Evolutionary conservation across 2,113 vertebrate genomes (phyloP).

Genomic region (Rhea pennata): DNA sequence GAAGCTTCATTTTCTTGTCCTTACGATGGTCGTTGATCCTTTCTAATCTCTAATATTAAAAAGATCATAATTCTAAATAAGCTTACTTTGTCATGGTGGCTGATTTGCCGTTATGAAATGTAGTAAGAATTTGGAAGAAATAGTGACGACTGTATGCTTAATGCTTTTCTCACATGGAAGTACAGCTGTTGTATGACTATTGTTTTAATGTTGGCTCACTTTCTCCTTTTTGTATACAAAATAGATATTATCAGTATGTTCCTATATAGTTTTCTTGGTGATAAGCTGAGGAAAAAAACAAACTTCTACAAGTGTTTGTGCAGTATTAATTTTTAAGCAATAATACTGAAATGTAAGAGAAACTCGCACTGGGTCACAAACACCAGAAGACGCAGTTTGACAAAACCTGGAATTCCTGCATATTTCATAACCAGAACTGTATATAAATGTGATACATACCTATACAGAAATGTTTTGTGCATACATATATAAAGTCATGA

Average conservation of each 20-base stretch:
- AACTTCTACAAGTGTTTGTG: neutral
- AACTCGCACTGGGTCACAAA: neutral
- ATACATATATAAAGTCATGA: neutral
- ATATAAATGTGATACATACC: neutral
- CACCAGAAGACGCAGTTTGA: neutral
- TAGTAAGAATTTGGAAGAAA: neutral
- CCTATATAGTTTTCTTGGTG: neutral
- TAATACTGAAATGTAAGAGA: neutral
- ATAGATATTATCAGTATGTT: neutral
- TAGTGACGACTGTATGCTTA: neutral
- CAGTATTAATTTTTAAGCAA: neutral
- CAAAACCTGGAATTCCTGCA: neutral
- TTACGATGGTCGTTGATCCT: neutral
- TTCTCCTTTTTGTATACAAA: neutral
- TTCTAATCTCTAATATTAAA: conserved; percentile 1
- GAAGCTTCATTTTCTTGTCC: neutral
- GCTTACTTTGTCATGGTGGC: neutral
- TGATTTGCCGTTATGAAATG: neutral
- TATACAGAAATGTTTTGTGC: neutral
- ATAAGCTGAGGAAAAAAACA: neutral
- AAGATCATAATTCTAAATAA: neutral
- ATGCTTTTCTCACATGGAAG: neutral
- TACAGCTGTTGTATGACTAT: neutral
- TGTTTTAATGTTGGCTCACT: neutral
- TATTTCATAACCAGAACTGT: neutral